Base-by-base conservation (phyloP, 2,113 vertebrate genomes). In the Pavo muticus region DNA sequence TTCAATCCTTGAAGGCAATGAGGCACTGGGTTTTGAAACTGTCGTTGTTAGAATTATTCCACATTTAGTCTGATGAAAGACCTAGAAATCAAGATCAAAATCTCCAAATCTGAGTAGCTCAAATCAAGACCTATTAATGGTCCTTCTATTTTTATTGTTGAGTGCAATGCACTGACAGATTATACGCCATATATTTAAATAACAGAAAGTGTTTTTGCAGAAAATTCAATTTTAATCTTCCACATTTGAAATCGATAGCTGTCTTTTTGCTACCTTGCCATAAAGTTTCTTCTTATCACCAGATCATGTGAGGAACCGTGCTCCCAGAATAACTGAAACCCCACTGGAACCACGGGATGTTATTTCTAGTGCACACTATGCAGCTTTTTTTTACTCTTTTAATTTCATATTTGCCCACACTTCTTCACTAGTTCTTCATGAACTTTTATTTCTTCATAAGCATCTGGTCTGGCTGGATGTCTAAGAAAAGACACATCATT, bases 381-480 rank as follows among this genome's bases (percentile, higher is more conserved):
- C 30, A 76, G 63, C 24, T 50, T 86, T 93, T 89, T 68, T 93
- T 89, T 68, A 45, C 44, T 71, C 23, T 44, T 32, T 72, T 90
- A 32, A 82, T 60, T 84, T 91, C 29, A 13, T 13, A 24, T 74
- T 68, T 92, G 7, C 29, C n/a, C 9, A 21, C 12, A 57, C 21
- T 87, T 42, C 52, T 52, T 91, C 56, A 45, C 40, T 24, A 90
- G 21, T 0, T 50, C 48, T 81, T 74, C 50, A 37, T 65, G 54
- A 32, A 32, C 23, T 71, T 90, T 60, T 9, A 11, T 54, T 17
- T 93, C 75, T 84, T 89, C 71, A 84, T 25, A 81, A 88, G 15
- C 63, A 61, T 86, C 79, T 88, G 37, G 83, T 94, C 82, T 95
- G 96, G 89, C 70, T 93, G 80, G 32, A 67, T 79, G 90, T 86